Percentiles rank a stretch among this genome's conserved stretches.
Evolutionary conservation across 2,797 vertebrate species (phyloP).

Genomic region (Rhabdophis nuchalis): DNA sequence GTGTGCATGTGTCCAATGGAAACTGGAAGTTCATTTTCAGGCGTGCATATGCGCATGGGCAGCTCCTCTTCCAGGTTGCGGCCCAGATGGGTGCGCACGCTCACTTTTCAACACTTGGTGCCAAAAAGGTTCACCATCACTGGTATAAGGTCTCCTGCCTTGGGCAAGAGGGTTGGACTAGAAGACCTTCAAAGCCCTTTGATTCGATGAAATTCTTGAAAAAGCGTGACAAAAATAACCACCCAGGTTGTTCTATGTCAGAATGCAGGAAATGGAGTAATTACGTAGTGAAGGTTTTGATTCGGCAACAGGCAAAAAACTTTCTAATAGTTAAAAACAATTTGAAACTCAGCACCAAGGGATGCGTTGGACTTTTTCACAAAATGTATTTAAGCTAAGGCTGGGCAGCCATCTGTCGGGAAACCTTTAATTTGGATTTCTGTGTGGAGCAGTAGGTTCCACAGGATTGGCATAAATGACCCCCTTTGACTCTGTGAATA

Average conservation of each 20-base stretch:
- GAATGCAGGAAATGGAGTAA: neutral
- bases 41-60: too few species aligned
- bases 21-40: too few species aligned
- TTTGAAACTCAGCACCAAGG: neutral
- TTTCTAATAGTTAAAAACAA: neutral
- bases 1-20: too few species aligned
- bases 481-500: neutral
- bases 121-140: too few species aligned
- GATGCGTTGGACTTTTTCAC: neutral
- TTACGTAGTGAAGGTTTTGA: neutral
- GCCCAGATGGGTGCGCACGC: too few species aligned
- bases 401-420: neutral
- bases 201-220: neutral
- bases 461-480: neutral
- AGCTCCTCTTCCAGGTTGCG: too few species aligned
- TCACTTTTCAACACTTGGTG: too few species aligned
- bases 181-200: neutral
- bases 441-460: neutral
- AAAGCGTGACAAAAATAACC: neutral
- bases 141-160: neutral
- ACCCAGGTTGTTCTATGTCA: neutral
- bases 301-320: neutral
- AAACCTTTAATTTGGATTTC: neutral
- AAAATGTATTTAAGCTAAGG: neutral
- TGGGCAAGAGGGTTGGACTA: neutral